Evolutionary conservation across 2,797 vertebrate genomes (phyloP).

Genomic region (Balearica regulorum): DNA sequence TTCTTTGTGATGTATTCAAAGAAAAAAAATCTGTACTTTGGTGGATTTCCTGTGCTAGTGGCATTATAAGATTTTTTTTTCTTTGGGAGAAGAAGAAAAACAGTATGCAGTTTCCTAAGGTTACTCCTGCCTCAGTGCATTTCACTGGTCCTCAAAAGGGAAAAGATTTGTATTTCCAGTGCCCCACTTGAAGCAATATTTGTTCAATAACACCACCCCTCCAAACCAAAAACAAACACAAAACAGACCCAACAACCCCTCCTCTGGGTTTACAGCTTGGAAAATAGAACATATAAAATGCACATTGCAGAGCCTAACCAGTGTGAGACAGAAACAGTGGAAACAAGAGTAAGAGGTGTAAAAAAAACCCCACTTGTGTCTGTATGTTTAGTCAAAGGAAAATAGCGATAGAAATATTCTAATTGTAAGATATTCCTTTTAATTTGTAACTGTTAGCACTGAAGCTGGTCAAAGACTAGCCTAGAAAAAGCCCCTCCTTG

Average conservation of each 20-base stretch:
- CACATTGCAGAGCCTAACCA: not conserved
- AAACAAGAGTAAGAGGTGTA: not conserved
- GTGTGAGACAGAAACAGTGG: not conserved
- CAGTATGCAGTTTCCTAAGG: not conserved
- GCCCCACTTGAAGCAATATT: not conserved
- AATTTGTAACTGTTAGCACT: not conserved
- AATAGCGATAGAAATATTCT: not conserved
- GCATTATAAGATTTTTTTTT: not conserved
- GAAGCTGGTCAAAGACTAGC: not conserved
- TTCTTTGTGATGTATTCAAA: not conserved
- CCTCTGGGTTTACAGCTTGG: not conserved
- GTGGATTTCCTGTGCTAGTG: not conserved
- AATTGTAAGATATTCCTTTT: not conserved
- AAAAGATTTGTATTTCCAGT: not conserved
- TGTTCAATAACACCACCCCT: not conserved
- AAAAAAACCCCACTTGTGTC: not conserved
- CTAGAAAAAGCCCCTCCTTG: conserved; percentile 28
- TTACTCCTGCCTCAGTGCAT: not conserved
- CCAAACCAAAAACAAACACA: not conserved
- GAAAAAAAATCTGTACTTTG: not conserved
- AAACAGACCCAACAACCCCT: not conserved
- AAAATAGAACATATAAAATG: not conserved
- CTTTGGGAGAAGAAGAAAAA: not conserved
- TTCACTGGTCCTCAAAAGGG: not conserved
- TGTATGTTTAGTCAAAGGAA: not conserved